Evolutionary conservation across 2,888 invertebrate species (phyloP), one percentile per base, ranked within the genome.

Genomic region (Sarcophaga carnaria): DNA sequence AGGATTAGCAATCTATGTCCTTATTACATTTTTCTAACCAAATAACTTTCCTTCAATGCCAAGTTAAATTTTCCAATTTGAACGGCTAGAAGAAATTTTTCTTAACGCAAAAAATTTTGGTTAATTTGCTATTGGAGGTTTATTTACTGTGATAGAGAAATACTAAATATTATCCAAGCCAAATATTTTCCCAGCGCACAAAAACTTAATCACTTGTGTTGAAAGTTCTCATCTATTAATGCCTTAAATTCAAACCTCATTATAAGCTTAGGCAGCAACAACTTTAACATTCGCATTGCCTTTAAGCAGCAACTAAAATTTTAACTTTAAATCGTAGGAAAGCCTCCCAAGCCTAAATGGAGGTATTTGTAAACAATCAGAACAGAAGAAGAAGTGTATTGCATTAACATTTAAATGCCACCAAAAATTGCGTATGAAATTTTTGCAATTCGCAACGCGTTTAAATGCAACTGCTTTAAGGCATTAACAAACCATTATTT

Each of bases 401-500:
- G 67, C 66, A 74, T 80, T 74, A 82, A 75, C 78, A 85, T 85
- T 85, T 78, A 85, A 85, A 82, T 82, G 85, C 78, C 82, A 79
- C 85, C 66, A 25, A 82, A 82, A 85, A 82, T n/a, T 85, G 70
- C 82, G 75, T 85, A 82, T 45, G 4, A 5, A 85, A 85, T 79
- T 82, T 49, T 80, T 75, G 82, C 70, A 85, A 82, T 85, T 85
- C 79, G 82, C 75, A 85, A 69, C 82, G 85, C 85, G 85, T 70
- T 85, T 79, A 85, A 49, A 78, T 67, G 75, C 78, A 69, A 78
- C 78, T 74, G 69, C 78, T 85, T n/a, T n/a, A n/a, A n/a, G 82
- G 82, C 82, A 85, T 20, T 85, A 82, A 85, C 75, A 85, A 71
- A 79, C 82, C 82, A 81, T 82, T 82, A 82, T 82, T 74, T 69